Evolutionary conservation across 2,888 invertebrate species (phyloP).

Genomic region (Empis stercorea): DNA sequence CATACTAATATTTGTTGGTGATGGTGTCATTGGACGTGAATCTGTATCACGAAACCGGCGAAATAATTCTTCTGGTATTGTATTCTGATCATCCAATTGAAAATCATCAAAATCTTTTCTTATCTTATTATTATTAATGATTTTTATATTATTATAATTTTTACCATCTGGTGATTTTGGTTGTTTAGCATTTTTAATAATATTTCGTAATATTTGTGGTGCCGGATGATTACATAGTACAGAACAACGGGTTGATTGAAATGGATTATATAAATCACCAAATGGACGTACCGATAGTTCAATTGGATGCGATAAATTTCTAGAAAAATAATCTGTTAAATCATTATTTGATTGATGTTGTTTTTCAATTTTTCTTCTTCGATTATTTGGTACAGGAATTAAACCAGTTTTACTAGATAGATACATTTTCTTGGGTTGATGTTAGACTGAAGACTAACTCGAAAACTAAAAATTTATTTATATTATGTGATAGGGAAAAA

Average conservation of each 20-base stretch:
- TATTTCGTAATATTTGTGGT: conserved; percentile 55
- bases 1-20: conserved; percentile 62
- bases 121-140: conserved; percentile 8
- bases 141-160: background rate
- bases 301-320: conserved; percentile 40
- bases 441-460: too few relatives aligned
- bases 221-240: conserved; percentile 77
- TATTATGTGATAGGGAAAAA: too few relatives aligned
- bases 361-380: too few relatives aligned
- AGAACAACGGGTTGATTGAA: conserved; percentile 58
- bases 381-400: background rate
- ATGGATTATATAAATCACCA: conserved; percentile 71
- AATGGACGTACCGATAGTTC: conserved; percentile 65
- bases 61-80: conserved; percentile 63
- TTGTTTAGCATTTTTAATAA: conserved; percentile 40
- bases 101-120: conserved; percentile 6
- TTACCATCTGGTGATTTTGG: conserved; percentile 14
- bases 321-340: too few relatives aligned
- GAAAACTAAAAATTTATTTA: too few relatives aligned
- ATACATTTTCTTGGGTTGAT: too few relatives aligned
- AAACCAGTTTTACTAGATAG: background rate
- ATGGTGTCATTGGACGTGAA: conserved; percentile 68
- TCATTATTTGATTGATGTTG: too few relatives aligned
- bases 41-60: conserved; percentile 74
- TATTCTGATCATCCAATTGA: conserved; percentile 35